These are phyloP conservation scores for Proteles cristata DNA, from an alignment of 2,113 vertebrate genomes.

Conservation along the genomic window DNA sequence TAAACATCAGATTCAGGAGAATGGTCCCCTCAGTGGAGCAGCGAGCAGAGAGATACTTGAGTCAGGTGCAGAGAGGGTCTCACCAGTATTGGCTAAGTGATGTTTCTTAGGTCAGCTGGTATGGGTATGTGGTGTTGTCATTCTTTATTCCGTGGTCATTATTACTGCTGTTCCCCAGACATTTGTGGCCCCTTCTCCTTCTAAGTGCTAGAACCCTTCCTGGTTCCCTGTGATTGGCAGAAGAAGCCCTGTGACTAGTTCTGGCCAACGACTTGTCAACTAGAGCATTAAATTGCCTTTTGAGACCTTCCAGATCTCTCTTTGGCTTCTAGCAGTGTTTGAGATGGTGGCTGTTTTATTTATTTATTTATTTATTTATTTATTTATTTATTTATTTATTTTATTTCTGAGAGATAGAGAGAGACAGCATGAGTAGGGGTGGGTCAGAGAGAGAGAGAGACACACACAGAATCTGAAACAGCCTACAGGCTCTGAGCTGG, in stretches of 20 bases:
- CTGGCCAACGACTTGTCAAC: neutral
- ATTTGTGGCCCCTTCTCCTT: neutral
- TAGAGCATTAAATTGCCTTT: neutral
- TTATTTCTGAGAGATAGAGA: no score
- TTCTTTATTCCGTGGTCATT: neutral
- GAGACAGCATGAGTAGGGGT: no score
- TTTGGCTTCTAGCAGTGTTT: neutral
- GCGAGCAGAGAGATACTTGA: neutral
- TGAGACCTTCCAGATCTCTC: neutral
- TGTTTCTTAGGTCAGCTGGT: neutral
- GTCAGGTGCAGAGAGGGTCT: neutral
- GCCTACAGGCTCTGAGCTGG: no score
- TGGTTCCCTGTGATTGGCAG: neutral
- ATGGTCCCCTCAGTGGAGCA: rapidly evolving
- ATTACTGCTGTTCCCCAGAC: neutral
- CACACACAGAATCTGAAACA: no score
- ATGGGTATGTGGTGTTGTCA: neutral
- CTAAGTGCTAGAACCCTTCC: neutral
- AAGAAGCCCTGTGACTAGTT: neutral
- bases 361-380: no score
- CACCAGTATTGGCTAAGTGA: neutral
- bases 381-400: no score
- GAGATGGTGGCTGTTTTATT: neutral
- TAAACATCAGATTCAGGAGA: neutral
- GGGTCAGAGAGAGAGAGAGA: no score